phyloP scores from a whole-genome alignment of 2,888 invertebrate genomes.

The Balanococcus diminutus region DNA sequence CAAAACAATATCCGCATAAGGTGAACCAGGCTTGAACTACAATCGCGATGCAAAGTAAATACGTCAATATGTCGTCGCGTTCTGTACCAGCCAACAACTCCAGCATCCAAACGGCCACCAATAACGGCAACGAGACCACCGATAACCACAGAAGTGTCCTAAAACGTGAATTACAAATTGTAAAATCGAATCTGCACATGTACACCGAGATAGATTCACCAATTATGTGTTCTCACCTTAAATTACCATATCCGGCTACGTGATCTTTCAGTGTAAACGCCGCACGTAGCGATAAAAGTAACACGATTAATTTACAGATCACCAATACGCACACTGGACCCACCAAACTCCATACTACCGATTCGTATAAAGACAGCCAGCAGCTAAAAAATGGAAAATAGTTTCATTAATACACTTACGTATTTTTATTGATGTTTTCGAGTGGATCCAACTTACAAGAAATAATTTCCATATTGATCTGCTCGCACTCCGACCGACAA shows the following conservation, averaged over 20 bases:
- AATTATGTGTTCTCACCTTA: slow-evolving; percentile 65
- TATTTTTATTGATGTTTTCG: too few species aligned
- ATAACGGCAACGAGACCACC: slow-evolving; percentile 81
- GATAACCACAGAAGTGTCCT: slow-evolving; percentile 80
- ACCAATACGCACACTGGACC: slow-evolving; percentile 85
- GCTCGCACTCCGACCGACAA: slow-evolving; percentile 90
- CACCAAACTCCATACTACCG: slow-evolving; percentile 93
- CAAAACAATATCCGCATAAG: slow-evolving; percentile 83
- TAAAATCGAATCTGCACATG: neutral
- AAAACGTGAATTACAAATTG: neutral
- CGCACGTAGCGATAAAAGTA: slow-evolving; percentile 85
- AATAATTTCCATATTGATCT: slow-evolving; percentile 92
- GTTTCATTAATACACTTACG: slow-evolving; percentile 56
- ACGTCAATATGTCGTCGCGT: slow-evolving; percentile 73
- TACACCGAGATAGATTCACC: neutral
- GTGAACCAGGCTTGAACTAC: slow-evolving; percentile 82
- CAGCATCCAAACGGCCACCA: slow-evolving; percentile 85
- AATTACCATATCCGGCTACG: slow-evolving; percentile 78
- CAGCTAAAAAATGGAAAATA: slow-evolving; percentile 69
- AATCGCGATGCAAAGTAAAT: slow-evolving; percentile 78
- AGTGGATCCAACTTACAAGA: slow-evolving; percentile 83
- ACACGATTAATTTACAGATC: slow-evolving; percentile 76
- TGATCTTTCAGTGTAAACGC: slow-evolving; percentile 90
- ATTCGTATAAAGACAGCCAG: slow-evolving; percentile 92
- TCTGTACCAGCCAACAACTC: slow-evolving; percentile 80